Evolutionary conservation across 2,888 invertebrate species (phyloP).

Genomic region (Temnothorax unifasciatus): DNA sequence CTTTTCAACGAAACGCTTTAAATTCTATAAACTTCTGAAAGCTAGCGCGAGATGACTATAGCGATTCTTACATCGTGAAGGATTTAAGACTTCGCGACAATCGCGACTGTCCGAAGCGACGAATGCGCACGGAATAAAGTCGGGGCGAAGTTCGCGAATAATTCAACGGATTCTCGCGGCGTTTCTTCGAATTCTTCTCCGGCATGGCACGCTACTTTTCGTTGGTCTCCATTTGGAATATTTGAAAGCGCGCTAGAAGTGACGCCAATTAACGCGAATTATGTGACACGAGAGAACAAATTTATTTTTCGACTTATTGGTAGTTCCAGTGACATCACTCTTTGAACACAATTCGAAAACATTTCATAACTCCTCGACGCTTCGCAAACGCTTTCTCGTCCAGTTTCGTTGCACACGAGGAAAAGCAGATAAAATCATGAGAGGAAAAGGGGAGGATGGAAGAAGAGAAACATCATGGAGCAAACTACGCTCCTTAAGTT

Average conservation of each 20-base stretch:
- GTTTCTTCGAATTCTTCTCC: conserved; percentile 37
- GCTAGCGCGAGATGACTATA: conserved; percentile 30
- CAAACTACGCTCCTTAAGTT: conserved; percentile 76
- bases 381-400: neutral
- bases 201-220: neutral
- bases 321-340: neutral
- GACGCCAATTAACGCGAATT: conserved; percentile 43
- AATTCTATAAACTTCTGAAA: conserved; percentile 56
- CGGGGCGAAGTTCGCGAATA: conserved; percentile 58
- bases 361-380: neutral
- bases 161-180: conserved; percentile 48
- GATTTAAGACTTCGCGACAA: conserved; percentile 53
- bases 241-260: conserved; percentile 12
- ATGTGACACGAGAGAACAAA: conserved; percentile 8
- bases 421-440: conserved; percentile 31
- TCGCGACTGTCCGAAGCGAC: conserved; percentile 53
- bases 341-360: conserved; percentile 1
- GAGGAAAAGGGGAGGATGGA: conserved; percentile 33
- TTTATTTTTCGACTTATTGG: neutral
- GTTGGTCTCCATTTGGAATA: conserved; percentile 1
- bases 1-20: conserved; percentile 47
- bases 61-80: conserved; percentile 50
- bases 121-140: conserved; percentile 59
- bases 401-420: conserved; percentile 15
- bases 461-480: conserved; percentile 64